Percentiles rank a stretch among this genome's conserved stretches.
phyloP scores from a whole-genome alignment of 2,888 invertebrate genomes.

The Sarcophaga subvicina region DNA sequence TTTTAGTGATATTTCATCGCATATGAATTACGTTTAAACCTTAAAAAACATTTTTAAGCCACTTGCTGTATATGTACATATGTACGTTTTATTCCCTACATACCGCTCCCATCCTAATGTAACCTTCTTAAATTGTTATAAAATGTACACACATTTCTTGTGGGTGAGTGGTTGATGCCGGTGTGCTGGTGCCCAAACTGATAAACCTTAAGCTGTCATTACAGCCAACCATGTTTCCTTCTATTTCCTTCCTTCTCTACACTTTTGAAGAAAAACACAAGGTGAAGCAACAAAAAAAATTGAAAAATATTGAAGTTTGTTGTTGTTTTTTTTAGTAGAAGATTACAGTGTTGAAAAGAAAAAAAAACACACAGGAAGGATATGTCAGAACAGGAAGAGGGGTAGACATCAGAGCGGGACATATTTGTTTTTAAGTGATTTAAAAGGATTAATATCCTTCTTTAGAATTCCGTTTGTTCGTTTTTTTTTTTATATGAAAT shows the following conservation, averaged over 20 bases:
- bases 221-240: conserved; percentile 6
- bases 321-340: not conserved
- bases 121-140: not conserved
- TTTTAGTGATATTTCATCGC: not conserved
- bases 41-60: conserved; percentile 2
- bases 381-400: not conserved
- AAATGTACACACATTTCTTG: not conserved
- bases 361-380: not conserved
- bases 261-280: not conserved
- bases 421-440: conserved; percentile 42
- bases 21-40: not conserved
- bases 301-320: conserved; percentile 22
- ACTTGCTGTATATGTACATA: too few species aligned
- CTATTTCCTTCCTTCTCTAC: conserved; percentile 1
- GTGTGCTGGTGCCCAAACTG: not conserved
- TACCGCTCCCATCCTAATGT: not conserved
- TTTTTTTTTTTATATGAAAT: not conserved
- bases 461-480: not conserved
- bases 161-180: not conserved
- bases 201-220: conserved; percentile 44
- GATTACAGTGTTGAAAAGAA: conserved; percentile 9
- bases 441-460: conserved; percentile 50
- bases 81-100: too few species aligned
- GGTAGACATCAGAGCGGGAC: not conserved
- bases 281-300: conserved; percentile 10